Evolutionary conservation across 2,113 vertebrate species (phyloP).

Genomic region (Cepphus grylle): DNA sequence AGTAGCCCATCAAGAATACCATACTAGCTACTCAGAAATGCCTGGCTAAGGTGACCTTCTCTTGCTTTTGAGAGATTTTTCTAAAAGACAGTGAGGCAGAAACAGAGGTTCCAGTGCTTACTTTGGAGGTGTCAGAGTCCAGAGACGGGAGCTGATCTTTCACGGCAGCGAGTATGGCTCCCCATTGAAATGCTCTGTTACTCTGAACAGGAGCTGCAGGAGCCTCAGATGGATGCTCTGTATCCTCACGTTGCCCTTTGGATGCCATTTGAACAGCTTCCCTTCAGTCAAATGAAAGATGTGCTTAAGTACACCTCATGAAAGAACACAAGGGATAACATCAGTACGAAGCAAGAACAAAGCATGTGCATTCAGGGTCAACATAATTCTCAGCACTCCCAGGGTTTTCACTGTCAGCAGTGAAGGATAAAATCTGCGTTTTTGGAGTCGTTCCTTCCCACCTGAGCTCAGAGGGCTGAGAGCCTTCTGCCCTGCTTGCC

Average conservation of each 20-base stretch:
- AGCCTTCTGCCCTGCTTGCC: background rate
- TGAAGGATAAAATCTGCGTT: background rate
- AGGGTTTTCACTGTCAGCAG: background rate
- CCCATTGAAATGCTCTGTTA: constrained; percentile 49
- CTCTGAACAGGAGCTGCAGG: background rate
- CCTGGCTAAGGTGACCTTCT: background rate
- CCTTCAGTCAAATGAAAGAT: background rate
- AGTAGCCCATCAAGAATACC: background rate
- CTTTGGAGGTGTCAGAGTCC: constrained; percentile 71
- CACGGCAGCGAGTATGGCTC: constrained; percentile 68
- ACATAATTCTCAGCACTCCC: background rate
- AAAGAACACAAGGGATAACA: background rate
- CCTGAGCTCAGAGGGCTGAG: background rate
- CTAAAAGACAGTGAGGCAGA: background rate
- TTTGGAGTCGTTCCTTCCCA: background rate
- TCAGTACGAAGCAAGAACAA: background rate
- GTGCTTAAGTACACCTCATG: background rate
- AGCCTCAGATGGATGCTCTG: background rate
- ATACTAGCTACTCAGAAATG: too few relatives aligned
- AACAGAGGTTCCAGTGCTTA: constrained; percentile 39
- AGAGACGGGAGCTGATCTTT: constrained; percentile 76
- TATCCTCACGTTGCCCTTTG: background rate
- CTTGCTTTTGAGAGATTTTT: background rate
- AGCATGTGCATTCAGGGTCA: background rate
- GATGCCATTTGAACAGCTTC: constrained; percentile 57